Evolutionary conservation across 2,797 vertebrate species (phyloP).

Genomic region (Thamnophis elegans): DNA sequence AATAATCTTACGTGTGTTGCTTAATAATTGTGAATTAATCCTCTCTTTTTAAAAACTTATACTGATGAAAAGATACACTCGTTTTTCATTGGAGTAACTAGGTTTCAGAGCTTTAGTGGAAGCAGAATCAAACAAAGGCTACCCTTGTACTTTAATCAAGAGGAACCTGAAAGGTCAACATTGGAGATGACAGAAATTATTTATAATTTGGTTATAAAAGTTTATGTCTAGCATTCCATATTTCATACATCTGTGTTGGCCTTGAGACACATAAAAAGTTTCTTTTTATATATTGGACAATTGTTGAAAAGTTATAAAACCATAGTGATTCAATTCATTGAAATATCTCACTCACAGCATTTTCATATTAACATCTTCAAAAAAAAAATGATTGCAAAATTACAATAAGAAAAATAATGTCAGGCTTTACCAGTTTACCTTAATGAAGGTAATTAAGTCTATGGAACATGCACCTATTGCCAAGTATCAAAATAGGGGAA

Average conservation of each 20-base stretch:
- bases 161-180: conserved; percentile 83
- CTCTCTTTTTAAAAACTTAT: conserved; percentile 21
- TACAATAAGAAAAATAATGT: conserved; percentile 67
- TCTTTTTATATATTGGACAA: conserved; percentile 74
- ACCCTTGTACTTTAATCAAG: conserved; percentile 78
- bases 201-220: conserved; percentile 85
- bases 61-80: neutral
- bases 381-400: conserved; percentile 69
- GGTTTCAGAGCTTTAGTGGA: conserved; percentile 51
- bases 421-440: conserved; percentile 70
- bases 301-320: conserved; percentile 77
- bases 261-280: conserved; percentile 78
- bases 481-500: conserved; percentile 21
- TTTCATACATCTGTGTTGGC: conserved; percentile 77
- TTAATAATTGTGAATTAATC: neutral
- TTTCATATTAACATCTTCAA: conserved; percentile 80
- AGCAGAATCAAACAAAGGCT: conserved; percentile 61
- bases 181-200: conserved; percentile 81
- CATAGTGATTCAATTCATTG: conserved; percentile 69
- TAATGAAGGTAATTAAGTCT: conserved; percentile 54
- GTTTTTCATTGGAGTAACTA: conserved; percentile 1
- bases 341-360: conserved; percentile 72
- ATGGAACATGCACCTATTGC: conserved; percentile 28
- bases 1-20: neutral
- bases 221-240: conserved; percentile 79